Conservation (phyloP, 2,113 vertebrate species). For the Saccopteryx leptura region DNA sequence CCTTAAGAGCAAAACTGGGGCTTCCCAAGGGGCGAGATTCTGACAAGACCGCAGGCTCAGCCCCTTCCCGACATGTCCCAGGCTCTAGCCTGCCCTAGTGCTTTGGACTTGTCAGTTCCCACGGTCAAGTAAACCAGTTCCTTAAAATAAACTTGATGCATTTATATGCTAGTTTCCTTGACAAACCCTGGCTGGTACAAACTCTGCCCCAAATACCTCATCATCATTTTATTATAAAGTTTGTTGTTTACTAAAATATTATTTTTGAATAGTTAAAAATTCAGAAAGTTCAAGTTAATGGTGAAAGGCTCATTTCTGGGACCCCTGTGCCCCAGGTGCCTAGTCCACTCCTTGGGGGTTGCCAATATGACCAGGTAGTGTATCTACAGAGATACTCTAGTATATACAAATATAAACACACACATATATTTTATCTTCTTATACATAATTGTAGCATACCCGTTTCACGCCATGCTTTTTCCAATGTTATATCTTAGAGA, state of each 20-base stretch:
- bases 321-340: not conserved
- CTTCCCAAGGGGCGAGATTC: not conserved
- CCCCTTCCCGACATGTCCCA: not conserved
- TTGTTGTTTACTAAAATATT: not conserved
- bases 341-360: not conserved
- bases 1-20: not conserved
- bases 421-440: not conserved
- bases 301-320: not conserved
- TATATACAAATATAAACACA: not conserved
- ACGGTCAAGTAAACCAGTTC: not conserved
- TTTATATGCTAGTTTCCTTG: not conserved
- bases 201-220: not conserved
- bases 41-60: not conserved
- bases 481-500: not conserved
- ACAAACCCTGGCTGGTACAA: not conserved
- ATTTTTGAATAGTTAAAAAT: slow-evolving; percentile 21
- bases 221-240: not conserved
- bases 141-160: not conserved
- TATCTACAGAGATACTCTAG: not conserved
- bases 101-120: not conserved
- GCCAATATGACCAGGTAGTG: not conserved
- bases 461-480: not conserved
- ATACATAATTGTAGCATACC: not conserved
- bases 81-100: not conserved
- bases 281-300: not conserved